Evolutionary conservation across 1,140 invertebrate genomes (phyloP).

Genomic region (Ephestia elutella): DNA sequence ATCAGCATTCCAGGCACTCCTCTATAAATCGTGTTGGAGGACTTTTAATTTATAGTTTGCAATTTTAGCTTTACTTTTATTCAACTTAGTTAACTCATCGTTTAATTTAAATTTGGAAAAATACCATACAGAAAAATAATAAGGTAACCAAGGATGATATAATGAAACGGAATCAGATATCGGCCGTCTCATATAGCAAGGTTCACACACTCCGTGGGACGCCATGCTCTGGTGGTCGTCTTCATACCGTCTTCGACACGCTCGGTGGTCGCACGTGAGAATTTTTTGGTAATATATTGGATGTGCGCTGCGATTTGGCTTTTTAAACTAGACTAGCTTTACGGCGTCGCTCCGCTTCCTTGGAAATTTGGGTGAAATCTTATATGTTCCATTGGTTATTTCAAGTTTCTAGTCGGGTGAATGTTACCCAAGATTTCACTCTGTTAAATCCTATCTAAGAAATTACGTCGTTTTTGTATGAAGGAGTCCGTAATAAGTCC

Average conservation of each 20-base stretch:
- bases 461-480: too few species aligned
- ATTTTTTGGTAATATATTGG: not conserved
- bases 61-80: too few species aligned
- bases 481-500: too few species aligned
- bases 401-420: too few species aligned
- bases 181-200: not conserved
- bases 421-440: too few species aligned
- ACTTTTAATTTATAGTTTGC: too few species aligned
- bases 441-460: too few species aligned
- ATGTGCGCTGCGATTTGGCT: not conserved
- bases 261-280: not conserved
- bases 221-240: not conserved
- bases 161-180: not conserved
- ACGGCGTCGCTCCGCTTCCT: too few species aligned
- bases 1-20: too few species aligned
- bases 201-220: not conserved
- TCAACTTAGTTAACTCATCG: too few species aligned
- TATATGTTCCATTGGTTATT: too few species aligned
- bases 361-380: not conserved
- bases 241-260: constrained; percentile 4
- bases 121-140: not conserved
- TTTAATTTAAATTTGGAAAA: not conserved
- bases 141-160: not conserved
- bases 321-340: not conserved
- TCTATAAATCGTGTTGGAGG: too few species aligned